Evolutionary conservation across 2,888 invertebrate genomes (phyloP).

Genomic region (Dascillus cervinus): DNA sequence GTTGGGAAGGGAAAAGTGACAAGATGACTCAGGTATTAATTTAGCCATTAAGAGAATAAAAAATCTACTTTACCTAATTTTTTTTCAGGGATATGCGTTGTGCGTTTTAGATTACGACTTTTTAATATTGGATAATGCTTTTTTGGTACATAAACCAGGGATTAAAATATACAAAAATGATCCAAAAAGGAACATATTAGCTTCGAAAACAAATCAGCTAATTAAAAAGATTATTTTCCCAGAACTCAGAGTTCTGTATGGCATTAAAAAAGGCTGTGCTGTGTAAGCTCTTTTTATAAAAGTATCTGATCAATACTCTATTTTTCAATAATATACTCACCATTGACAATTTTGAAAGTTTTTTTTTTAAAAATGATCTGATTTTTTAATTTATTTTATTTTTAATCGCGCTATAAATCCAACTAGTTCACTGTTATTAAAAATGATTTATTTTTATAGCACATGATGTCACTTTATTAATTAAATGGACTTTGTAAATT

Average conservation of each 20-base stretch:
- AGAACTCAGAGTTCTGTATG: conserved; percentile 78
- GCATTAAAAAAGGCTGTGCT: conserved; percentile 69
- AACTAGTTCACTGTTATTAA: too few relatives aligned
- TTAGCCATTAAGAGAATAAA: neutral
- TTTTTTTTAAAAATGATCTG: neutral
- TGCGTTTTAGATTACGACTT: conserved; percentile 90
- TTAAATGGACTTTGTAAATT: too few relatives aligned
- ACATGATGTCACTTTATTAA: too few relatives aligned
- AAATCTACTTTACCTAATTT: conserved; percentile 4
- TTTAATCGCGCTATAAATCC: too few relatives aligned
- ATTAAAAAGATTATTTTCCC: conserved; percentile 76
- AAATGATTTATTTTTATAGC: too few relatives aligned
- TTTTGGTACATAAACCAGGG: conserved; percentile 85
- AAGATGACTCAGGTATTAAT: conserved; percentile 97
- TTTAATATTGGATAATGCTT: conserved; percentile 88
- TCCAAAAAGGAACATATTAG: conserved; percentile 64
- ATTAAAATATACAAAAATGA: conserved; percentile 80
- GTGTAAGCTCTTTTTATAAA: conserved; percentile 45
- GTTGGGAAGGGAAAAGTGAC: conserved; percentile 92
- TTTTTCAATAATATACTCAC: too few relatives aligned
- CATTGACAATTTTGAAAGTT: neutral
- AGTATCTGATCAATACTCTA: too few relatives aligned
- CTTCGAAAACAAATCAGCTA: conserved; percentile 67
- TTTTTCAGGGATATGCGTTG: conserved; percentile 73
- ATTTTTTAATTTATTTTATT: too few relatives aligned